Percentiles rank a stretch among this genome's conserved stretches.
phyloP scores from a whole-genome alignment of 30 jellyfish, hydroid and myxozoan genomes.

The Chrysaora quinquecirrha region DNA sequence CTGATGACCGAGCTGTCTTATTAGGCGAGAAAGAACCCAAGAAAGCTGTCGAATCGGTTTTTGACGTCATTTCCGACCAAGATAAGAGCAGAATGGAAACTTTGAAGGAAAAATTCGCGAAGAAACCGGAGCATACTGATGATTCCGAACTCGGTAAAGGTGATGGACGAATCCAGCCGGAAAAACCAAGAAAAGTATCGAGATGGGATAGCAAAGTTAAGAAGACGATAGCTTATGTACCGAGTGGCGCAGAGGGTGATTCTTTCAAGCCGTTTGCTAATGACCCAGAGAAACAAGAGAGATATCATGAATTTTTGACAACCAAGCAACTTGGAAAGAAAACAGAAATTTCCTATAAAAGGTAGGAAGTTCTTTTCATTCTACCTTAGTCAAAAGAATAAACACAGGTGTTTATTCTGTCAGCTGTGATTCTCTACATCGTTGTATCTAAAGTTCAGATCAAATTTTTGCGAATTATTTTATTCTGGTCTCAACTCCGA shows the following conservation, averaged over 20 bases:
- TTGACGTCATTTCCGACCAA: slow-evolving; percentile 41
- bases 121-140: not conserved
- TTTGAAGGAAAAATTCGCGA: not conserved
- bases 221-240: not conserved
- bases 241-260: slow-evolving; percentile 13
- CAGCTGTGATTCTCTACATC: too few relatives aligned
- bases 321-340: slow-evolving; percentile 59
- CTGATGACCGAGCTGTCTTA: slow-evolving; percentile 72
- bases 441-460: too few relatives aligned
- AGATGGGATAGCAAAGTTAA: slow-evolving; percentile 51
- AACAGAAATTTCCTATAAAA: slow-evolving; percentile 38
- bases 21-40: slow-evolving; percentile 67
- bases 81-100: slow-evolving; percentile 19
- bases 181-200: slow-evolving; percentile 34
- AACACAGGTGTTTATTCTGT: too few relatives aligned
- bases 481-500: too few relatives aligned
- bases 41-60: slow-evolving; percentile 39
- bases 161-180: slow-evolving; percentile 6
- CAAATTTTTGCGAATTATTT: too few relatives aligned
- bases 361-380: slow-evolving; percentile 41
- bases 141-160: not conserved
- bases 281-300: slow-evolving; percentile 81
- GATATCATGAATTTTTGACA: slow-evolving; percentile 74
- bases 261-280: slow-evolving; percentile 84
- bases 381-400: too few relatives aligned